A percentile compares a stretch with the other conserved stretches of the same genome.
Conservation (phyloP, 2,797 vertebrate species). For the Sebastiscus albofasciatus region DNA sequence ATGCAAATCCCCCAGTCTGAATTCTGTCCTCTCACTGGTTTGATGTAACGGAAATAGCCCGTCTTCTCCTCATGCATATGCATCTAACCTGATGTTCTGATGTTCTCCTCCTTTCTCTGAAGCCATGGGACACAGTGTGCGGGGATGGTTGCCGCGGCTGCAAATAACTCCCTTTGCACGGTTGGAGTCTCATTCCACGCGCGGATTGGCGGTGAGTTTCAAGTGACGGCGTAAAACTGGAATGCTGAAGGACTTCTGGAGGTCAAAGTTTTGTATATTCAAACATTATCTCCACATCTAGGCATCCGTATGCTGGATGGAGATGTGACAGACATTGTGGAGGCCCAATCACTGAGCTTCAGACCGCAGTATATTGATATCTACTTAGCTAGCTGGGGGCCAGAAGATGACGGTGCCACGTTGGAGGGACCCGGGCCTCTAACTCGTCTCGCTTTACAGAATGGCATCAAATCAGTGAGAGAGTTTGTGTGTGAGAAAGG, state of each 20-base stretch:
- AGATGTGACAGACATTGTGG: conserved; percentile 94
- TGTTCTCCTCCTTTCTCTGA: conserved; percentile 69
- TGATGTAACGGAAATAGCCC: conserved; percentile 74
- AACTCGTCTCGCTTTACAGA: conserved; percentile 89
- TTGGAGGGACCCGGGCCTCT: conserved; percentile 94
- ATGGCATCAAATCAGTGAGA: conserved; percentile 83
- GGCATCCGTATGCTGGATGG: conserved; percentile 95
- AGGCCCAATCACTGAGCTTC: conserved; percentile 93
- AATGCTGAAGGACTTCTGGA: conserved; percentile 33
- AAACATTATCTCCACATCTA: conserved; percentile 51
- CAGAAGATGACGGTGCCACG: conserved; percentile 93
- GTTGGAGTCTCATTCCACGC: conserved; percentile 94
- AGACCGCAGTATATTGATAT: conserved; percentile 93
- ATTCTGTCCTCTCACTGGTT: conserved; percentile 67
- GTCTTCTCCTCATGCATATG: conserved; percentile 76
- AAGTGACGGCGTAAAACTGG: not conserved
- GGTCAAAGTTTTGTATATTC: conserved; percentile 13
- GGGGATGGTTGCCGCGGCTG: conserved; percentile 92
- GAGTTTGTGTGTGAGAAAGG: not conserved
- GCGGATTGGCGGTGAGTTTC: conserved; percentile 91
- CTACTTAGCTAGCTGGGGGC: conserved; percentile 96
- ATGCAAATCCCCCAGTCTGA: conserved; percentile 63
- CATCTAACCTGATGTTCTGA: conserved; percentile 65
- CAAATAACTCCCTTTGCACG: conserved; percentile 94
- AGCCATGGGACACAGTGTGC: conserved; percentile 97